A percentile compares a stretch with the other conserved stretches of the same genome.
These are phyloP conservation scores for Myotis brandtii DNA, from an alignment of 2,113 vertebrate species.

Conservation along the genomic window DNA sequence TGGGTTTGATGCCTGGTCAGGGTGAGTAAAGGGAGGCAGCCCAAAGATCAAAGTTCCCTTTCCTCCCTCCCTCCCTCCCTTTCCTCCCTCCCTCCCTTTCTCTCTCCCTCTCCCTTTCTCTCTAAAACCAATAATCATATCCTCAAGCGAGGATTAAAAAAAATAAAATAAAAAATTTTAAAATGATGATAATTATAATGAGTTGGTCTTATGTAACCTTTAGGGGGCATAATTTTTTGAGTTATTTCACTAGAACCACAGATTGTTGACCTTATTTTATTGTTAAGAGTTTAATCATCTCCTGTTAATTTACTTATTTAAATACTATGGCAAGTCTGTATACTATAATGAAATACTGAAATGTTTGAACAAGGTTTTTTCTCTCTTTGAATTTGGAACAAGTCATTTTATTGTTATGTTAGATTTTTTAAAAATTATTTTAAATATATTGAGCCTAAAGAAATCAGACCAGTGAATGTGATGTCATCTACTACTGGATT, in stretches of 20 bases:
- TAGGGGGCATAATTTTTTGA: too few species aligned
- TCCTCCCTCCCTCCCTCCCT: too few species aligned
- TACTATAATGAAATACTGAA: not conserved
- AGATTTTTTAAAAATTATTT: not conserved
- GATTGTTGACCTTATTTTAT: constrained; percentile 3
- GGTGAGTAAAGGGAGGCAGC: too few species aligned
- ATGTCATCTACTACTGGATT: not conserved
- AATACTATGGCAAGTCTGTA: not conserved
- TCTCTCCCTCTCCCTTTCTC: too few species aligned
- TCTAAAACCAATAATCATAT: too few species aligned
- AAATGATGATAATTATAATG: too few species aligned
- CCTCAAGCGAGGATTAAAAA: too few species aligned
- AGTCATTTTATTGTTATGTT: not conserved
- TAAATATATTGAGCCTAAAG: not conserved
- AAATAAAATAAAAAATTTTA: too few species aligned
- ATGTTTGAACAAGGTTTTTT: not conserved
- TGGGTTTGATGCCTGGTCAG: too few species aligned
- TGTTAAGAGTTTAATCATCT: not conserved
- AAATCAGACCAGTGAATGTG: not conserved
- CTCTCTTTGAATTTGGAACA: not conserved
- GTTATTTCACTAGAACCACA: not conserved
- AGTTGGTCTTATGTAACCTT: too few species aligned
- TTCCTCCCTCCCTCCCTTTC: too few species aligned
- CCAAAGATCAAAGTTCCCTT: too few species aligned
- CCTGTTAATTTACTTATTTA: not conserved